Base-by-base conservation (phyloP, 2,113 vertebrate species). In the Corydoras sp. region DNA sequence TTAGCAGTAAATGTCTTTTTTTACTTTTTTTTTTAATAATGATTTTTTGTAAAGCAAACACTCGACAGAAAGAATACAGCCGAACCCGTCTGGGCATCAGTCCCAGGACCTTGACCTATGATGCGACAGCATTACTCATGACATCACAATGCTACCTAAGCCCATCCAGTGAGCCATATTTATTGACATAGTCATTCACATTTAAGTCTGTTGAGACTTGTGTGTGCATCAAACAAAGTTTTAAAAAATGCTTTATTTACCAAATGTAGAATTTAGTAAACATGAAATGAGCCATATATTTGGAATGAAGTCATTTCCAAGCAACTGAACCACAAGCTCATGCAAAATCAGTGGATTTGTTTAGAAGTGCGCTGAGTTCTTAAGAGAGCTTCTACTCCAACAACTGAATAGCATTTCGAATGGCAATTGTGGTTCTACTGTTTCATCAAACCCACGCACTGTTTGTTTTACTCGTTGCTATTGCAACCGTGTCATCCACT, bases 401-500 rank as follows among this genome's bases (percentile, higher is more conserved):
- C 59, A 67, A 65, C 65, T 77, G 76, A 74, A 75, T 70, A 79
- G 77, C 78, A 82, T 81, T 83, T 76, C 78, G 82, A 83, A 84
- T 65, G 80, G 82, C 78, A 76, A 79, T 80, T 83, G 73, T 70
- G 75, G 76, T 81, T 88, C 81, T 88, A 84, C 81, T 82, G 82
- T 89, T 89, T 89, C 88, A 88, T 80, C 82, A 85, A 89, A 81
- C 86, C 83, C 85, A 88, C 84, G 74, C 87, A 77, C 79, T 90
- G 89, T 91, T 90, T 91, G 87, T 90, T 88, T 86, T 68, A 86
- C 82, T 76, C 67, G 86, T 90, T 89, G 84, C 86, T 80, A 58
- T 76, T 58, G 88, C 43, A 79, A 91, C 79, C 73, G 77, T 84
- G 81, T 81, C 85, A 85, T 85, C 81, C 73, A 83, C 83, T 78